Evolutionary conservation across 2,797 vertebrate genomes (phyloP).

Genomic region (Triplophysa bombifrons): DNA sequence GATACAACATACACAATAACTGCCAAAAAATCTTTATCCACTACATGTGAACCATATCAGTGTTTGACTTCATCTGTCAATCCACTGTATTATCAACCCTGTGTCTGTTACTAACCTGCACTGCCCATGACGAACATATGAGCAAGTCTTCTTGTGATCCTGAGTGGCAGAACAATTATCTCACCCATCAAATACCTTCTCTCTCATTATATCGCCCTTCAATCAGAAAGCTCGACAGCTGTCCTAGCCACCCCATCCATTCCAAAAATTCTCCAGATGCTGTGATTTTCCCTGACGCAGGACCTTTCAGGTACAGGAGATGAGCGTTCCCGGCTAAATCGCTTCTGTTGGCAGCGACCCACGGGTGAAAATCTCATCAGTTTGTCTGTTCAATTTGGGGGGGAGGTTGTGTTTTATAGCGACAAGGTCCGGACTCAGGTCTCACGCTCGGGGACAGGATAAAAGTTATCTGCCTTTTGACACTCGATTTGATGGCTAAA

Average conservation of each 20-base stretch:
- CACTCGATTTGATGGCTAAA: slow-evolving; percentile 34
- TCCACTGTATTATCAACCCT: slow-evolving; percentile 20
- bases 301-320: slow-evolving; percentile 20
- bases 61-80: slow-evolving; percentile 8
- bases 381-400: slow-evolving; percentile 28
- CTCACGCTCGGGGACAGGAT: slow-evolving; percentile 31
- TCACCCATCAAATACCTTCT: slow-evolving; percentile 36
- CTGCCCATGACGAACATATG: slow-evolving; percentile 24
- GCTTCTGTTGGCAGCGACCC: slow-evolving; percentile 46
- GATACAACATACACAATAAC: not conserved
- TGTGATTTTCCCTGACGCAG: slow-evolving; percentile 18
- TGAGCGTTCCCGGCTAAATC: slow-evolving; percentile 37
- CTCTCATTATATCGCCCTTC: slow-evolving; percentile 40
- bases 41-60: not conserved
- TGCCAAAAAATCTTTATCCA: not conserved
- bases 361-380: slow-evolving; percentile 50
- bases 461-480: slow-evolving; percentile 41
- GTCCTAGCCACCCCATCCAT: not conserved
- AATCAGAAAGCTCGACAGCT: slow-evolving; percentile 28
- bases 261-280: slow-evolving; percentile 24
- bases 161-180: slow-evolving; percentile 52
- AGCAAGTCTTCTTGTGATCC: slow-evolving; percentile 30
- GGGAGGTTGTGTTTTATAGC: not conserved
- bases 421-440: not conserved
- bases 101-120: slow-evolving; percentile 34